These are phyloP conservation scores for Zeugodacus cucurbitae DNA, from an alignment of 1,140 invertebrate species.

Conservation along the genomic window DNA sequence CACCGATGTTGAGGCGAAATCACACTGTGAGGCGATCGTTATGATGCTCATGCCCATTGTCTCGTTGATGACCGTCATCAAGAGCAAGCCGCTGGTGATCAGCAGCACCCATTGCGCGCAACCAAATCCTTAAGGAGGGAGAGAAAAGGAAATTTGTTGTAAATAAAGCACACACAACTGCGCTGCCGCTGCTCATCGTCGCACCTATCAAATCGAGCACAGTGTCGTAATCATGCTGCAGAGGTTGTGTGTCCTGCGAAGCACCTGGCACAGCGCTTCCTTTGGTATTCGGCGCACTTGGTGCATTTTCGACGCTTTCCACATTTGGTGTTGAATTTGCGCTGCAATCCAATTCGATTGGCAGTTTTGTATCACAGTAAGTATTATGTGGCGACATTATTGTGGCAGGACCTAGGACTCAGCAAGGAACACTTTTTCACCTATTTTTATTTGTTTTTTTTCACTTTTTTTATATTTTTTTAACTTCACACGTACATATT, in stretches of 20 bases:
- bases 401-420: background rate
- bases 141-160: background rate
- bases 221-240: slow-evolving; percentile 26
- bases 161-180: background rate
- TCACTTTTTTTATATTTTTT: background rate
- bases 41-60: slow-evolving; percentile 64
- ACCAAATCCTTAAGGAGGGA: slow-evolving; percentile 51
- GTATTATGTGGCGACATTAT: background rate
- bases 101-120: slow-evolving; percentile 55
- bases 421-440: background rate
- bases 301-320: background rate
- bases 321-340: background rate
- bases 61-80: slow-evolving; percentile 63
- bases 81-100: slow-evolving; percentile 53
- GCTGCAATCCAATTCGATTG: background rate
- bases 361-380: background rate
- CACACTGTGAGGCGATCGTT: slow-evolving; percentile 65
- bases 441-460: background rate
- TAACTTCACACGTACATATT: background rate
- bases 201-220: slow-evolving; percentile 41
- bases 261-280: background rate
- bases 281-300: background rate
- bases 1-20: slow-evolving; percentile 60
- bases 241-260: background rate
- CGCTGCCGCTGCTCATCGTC: background rate